phyloP scores from a whole-genome alignment of 2,888 invertebrate species.

The Agrochola macilenta region DNA sequence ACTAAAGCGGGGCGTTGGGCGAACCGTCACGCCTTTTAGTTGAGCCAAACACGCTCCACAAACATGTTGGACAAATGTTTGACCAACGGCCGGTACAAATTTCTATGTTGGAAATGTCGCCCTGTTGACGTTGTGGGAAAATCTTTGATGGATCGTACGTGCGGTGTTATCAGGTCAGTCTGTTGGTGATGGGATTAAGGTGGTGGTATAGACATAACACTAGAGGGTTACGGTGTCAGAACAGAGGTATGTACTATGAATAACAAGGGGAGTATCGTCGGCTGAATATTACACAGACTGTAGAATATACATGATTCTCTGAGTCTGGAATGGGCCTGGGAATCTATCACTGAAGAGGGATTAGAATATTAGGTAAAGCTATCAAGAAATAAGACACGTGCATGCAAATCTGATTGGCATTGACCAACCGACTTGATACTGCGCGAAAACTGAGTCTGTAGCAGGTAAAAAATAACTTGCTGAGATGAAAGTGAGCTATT shows the following conservation, averaged over 20 bases:
- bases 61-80: slow-evolving; percentile 79
- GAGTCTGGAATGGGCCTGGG: no score
- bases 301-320: neutral
- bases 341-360: neutral
- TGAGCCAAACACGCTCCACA: slow-evolving; percentile 78
- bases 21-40: slow-evolving; percentile 85
- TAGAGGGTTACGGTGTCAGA: slow-evolving; percentile 26
- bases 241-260: slow-evolving; percentile 25
- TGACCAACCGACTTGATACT: neutral
- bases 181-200: slow-evolving; percentile 41
- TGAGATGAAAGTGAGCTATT: neutral
- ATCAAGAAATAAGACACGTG: neutral
- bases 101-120: slow-evolving; percentile 83
- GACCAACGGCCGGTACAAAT: slow-evolving; percentile 77
- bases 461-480: neutral
- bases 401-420: neutral
- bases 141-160: slow-evolving; percentile 63
- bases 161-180: slow-evolving; percentile 41
- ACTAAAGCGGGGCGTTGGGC: slow-evolving; percentile 79
- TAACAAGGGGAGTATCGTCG: slow-evolving; percentile 8
- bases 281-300: neutral
- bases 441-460: neutral
- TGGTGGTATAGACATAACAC: slow-evolving; percentile 29
- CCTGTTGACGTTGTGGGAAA: slow-evolving; percentile 70
- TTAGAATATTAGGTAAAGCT: neutral